Conservation (phyloP, 1,140 invertebrate genomes). For the Pseudomyrmex flavicornis region DNA sequence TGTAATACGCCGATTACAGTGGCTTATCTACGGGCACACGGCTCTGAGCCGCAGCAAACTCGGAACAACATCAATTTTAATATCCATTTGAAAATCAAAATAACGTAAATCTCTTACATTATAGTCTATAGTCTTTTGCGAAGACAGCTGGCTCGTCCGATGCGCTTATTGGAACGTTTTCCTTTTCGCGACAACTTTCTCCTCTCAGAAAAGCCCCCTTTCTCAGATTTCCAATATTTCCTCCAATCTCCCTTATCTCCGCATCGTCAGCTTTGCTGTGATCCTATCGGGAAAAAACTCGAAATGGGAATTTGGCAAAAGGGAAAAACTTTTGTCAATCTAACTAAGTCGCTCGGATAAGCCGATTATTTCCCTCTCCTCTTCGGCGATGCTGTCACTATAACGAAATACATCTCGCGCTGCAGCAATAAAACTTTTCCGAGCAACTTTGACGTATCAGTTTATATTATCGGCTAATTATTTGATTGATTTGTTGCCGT, state of each 20-base stretch:
- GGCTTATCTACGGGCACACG: too few relatives aligned
- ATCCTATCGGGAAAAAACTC: slow-evolving; percentile 47
- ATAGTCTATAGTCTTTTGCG: slow-evolving; percentile 60
- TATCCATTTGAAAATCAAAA: too few relatives aligned
- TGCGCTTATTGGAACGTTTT: slow-evolving; percentile 62
- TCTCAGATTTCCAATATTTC: slow-evolving; percentile 47
- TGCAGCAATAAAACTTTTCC: slow-evolving; percentile 53
- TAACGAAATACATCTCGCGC: slow-evolving; percentile 52
- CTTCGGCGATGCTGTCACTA: slow-evolving; percentile 7
- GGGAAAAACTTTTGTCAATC: slow-evolving; percentile 69
- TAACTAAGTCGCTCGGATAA: slow-evolving; percentile 69
- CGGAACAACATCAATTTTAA: too few relatives aligned
- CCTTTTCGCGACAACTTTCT: slow-evolving; percentile 47
- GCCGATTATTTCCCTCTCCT: slow-evolving; percentile 63
- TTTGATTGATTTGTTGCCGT: slow-evolving; percentile 17
- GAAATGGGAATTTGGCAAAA: slow-evolving; percentile 53
- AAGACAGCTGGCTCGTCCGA: slow-evolving; percentile 53
- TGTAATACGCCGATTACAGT: too few relatives aligned
- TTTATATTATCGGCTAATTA: slow-evolving; percentile 46
- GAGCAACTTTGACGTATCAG: slow-evolving; percentile 49
- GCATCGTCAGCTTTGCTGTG: slow-evolving; percentile 53
- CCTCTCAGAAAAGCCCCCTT: background rate
- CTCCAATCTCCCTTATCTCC: slow-evolving; percentile 56
- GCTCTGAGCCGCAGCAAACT: too few relatives aligned
- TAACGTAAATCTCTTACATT: slow-evolving; percentile 47